These are phyloP conservation scores for Pandemis cinnamomeana DNA, from an alignment of 2,888 invertebrate genomes.

Conservation along the genomic window DNA sequence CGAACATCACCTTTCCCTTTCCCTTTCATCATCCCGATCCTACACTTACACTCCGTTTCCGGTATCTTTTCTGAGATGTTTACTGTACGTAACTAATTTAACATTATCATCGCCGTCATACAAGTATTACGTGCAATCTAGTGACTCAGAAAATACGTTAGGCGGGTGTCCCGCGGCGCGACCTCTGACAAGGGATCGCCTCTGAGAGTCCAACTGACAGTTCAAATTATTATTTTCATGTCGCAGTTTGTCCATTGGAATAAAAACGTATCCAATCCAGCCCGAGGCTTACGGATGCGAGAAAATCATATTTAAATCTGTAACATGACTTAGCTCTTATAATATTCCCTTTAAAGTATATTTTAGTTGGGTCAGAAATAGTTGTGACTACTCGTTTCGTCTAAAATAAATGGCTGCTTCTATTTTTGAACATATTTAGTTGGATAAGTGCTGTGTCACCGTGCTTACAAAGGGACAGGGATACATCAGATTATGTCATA, in stretches of 20 bases:
- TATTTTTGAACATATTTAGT: background rate
- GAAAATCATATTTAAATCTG: conserved; percentile 6
- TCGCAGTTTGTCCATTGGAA: conserved; percentile 22
- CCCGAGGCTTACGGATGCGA: background rate
- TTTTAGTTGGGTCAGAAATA: background rate
- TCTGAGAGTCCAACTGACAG: conserved; percentile 61
- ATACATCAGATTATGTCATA: background rate
- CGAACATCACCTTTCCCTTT: too few species aligned
- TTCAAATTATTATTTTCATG: conserved; percentile 51
- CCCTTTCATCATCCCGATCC: too few species aligned
- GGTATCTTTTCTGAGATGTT: background rate
- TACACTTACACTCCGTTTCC: too few species aligned
- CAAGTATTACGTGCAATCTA: conserved; percentile 52
- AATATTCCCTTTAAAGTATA: background rate
- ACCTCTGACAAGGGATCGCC: conserved; percentile 62
- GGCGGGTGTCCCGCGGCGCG: conserved; percentile 48
- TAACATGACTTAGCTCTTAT: conserved; percentile 1
- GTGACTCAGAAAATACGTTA: conserved; percentile 62
- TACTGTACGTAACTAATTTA: background rate
- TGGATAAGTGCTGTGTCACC: background rate
- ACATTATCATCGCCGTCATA: background rate
- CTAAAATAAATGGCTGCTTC: background rate
- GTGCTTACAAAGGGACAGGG: conserved; percentile 1
- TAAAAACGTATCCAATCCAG: conserved; percentile 23
- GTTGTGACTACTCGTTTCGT: background rate